A percentile compares a stretch with the other conserved stretches of the same genome.
Conservation (phyloP, 1,140 invertebrate species). For the Aphaenogaster ashmeadi region DNA sequence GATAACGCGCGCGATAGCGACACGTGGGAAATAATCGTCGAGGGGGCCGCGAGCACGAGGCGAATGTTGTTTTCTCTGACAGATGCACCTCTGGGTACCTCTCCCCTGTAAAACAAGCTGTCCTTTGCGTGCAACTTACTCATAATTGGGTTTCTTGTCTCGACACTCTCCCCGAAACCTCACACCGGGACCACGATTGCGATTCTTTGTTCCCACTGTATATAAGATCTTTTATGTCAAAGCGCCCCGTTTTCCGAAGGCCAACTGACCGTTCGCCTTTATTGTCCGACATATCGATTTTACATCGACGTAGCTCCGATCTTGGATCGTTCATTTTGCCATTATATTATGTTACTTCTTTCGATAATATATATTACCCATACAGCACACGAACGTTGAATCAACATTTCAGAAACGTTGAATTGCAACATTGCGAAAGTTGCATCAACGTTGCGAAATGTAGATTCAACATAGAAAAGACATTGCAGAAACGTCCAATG, state of each 20-base stretch:
- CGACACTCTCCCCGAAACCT: constrained; percentile 72
- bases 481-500: too few species aligned
- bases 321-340: neutral
- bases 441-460: too few species aligned
- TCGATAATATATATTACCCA: neutral
- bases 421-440: too few species aligned
- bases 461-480: too few species aligned
- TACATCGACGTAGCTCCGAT: constrained; percentile 39
- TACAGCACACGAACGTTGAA: too few species aligned
- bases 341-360: neutral
- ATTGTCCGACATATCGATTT: neutral
- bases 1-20: neutral
- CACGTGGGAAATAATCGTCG: constrained; percentile 69
- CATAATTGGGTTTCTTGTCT: constrained; percentile 73
- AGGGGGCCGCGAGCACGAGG: constrained; percentile 64
- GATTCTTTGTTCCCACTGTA: constrained; percentile 45
- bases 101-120: constrained; percentile 67
- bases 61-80: constrained; percentile 82
- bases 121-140: constrained; percentile 65
- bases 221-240: constrained; percentile 16
- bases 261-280: neutral
- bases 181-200: constrained; percentile 55
- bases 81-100: constrained; percentile 87
- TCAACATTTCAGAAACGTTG: too few species aligned
- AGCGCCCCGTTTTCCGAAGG: neutral